Percentiles rank a stretch among this genome's conserved stretches.
Evolutionary conservation across 2,888 invertebrate genomes (phyloP).

Genomic region (Megastigmus dorsalis): DNA sequence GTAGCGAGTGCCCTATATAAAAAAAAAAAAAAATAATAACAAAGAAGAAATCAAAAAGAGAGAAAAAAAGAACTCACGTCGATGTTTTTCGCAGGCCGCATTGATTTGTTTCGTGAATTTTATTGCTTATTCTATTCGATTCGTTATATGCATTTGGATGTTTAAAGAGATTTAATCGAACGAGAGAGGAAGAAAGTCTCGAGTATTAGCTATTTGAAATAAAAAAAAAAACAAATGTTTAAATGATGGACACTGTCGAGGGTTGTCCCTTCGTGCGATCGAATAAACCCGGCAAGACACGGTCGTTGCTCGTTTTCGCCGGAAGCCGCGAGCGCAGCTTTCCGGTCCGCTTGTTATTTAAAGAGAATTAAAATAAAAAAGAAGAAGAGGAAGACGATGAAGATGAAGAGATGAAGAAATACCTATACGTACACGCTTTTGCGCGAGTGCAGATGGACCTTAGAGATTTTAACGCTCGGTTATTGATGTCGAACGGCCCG

Average conservation of each 20-base stretch:
- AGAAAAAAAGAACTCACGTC: slow-evolving; percentile 40
- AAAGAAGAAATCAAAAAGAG: too few relatives aligned
- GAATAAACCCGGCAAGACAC: slow-evolving; percentile 37
- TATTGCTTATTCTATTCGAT: slow-evolving; percentile 50
- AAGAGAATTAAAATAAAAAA: too few relatives aligned
- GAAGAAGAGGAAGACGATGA: too few relatives aligned
- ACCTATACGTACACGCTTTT: background rate
- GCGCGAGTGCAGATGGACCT: slow-evolving; percentile 41
- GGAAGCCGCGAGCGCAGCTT: slow-evolving; percentile 16
- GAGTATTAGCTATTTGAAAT: slow-evolving; percentile 33
- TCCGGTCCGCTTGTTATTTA: slow-evolving; percentile 49
- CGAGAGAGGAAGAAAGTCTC: background rate
- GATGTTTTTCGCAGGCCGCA: slow-evolving; percentile 29
- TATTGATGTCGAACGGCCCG: slow-evolving; percentile 46
- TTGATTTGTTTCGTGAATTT: slow-evolving; percentile 41
- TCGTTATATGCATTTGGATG: slow-evolving; percentile 34
- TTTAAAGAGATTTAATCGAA: slow-evolving; percentile 30
- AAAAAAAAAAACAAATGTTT: too few relatives aligned
- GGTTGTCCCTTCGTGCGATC: too few relatives aligned
- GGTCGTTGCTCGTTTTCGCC: slow-evolving; percentile 27
- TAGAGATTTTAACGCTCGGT: slow-evolving; percentile 52
- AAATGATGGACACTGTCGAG: too few relatives aligned
- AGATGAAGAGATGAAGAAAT: background rate
- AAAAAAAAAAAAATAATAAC: slow-evolving; percentile 38
- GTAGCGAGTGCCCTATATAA: slow-evolving; percentile 51